Conservation (phyloP, 1,140 invertebrate species). For the Ceratosolen fusciceps region DNA sequence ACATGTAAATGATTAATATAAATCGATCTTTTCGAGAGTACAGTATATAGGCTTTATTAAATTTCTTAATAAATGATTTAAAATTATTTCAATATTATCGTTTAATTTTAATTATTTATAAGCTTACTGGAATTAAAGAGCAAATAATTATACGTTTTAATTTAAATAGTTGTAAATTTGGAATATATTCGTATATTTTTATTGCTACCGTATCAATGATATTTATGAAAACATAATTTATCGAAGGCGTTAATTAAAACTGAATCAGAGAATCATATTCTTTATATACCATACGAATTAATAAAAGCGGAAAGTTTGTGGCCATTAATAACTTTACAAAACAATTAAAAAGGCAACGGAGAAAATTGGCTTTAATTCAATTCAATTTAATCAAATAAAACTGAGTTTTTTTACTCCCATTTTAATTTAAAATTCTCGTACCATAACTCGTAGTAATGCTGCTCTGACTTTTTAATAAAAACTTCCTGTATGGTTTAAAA, state of each 20-base stretch:
- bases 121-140: too few species aligned
- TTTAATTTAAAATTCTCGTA: constrained; percentile 30
- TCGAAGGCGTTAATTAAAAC: background rate
- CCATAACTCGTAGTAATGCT: background rate
- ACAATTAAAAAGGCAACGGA: background rate
- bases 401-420: background rate
- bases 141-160: too few species aligned
- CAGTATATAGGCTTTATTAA: too few species aligned
- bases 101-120: too few species aligned
- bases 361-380: constrained; percentile 31
- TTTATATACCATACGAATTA: background rate
- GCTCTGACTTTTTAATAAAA: constrained; percentile 35
- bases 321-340: constrained; percentile 7
- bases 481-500: constrained; percentile 9
- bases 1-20: too few species aligned
- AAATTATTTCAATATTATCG: too few species aligned
- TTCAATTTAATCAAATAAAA: constrained; percentile 5
- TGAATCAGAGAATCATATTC: background rate
- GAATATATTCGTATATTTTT: background rate
- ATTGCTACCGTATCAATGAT: background rate
- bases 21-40: too few species aligned
- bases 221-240: background rate
- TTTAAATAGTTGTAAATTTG: background rate
- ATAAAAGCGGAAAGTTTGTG: background rate
- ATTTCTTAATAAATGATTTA: too few species aligned